Evolutionary conservation across 2,888 invertebrate genomes (phyloP), one percentile per base, ranked within the genome.

Genomic region (Plemyria rubiginata): DNA sequence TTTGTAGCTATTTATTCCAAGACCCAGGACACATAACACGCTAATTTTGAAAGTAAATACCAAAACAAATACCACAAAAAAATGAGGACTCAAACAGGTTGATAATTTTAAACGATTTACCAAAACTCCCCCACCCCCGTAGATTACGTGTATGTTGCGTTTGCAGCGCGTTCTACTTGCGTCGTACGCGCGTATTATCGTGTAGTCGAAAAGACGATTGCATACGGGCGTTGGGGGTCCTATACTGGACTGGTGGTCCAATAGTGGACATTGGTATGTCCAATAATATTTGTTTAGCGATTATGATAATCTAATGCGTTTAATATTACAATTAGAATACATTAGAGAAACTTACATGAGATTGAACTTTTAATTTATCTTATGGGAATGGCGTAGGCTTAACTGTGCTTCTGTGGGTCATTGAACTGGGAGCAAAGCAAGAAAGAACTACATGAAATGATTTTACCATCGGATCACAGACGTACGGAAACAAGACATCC

Each of bases 221-320:
- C 16, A 45, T 45, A 4, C 45, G 15, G 16, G 16, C 45, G 16
- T 11, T 45, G 45, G 2, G 45, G 45, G 45, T 6, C 8, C 32
- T 36, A 6, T 9, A 36, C 50, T 50, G 15, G 32, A 43, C 29
- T 41, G 59, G 63, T 64, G 64, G 60, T 64, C 60, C 41, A 36
- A 40, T n/a, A 16, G 13, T 4, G 38, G 45, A 49, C 52, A 53
- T 52, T 4, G 46, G 40, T 53, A 55, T 60, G 53, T 43, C 38
- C 54, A 50, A 40, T 50, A 56, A 56, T 64, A 55, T 60, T 60
- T 63, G 49, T 59, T 15, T 36, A 55, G 41, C 38, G 53, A 60
- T 64, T 64, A 64, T 64, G 64, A 53, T 60, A 64, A 64, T 64
- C 22, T 46, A 45, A 64, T 64, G 56, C 41, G 53, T 57, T 60